Evolutionary conservation across 1,140 invertebrate species (phyloP).

Genomic region (Zaprionus vittiger): DNA sequence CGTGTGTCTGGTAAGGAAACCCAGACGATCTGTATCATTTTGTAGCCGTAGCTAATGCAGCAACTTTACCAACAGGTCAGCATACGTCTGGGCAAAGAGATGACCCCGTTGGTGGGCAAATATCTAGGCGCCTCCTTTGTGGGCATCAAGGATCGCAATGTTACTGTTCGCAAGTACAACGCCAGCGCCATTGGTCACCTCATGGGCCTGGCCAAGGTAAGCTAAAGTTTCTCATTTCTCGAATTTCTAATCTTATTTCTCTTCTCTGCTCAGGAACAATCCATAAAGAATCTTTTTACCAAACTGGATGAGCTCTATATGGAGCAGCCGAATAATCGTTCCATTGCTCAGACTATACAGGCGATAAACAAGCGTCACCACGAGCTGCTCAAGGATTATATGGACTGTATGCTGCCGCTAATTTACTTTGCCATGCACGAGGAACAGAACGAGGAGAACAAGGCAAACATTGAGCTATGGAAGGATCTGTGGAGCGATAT

Average conservation of each 20-base stretch:
- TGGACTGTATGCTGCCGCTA: slow-evolving; percentile 91
- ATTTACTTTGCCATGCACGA: slow-evolving; percentile 95
- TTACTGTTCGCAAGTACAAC: slow-evolving; percentile 92
- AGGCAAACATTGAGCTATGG: slow-evolving; percentile 90
- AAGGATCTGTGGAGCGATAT: slow-evolving; percentile 95
- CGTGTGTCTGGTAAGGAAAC: slow-evolving; percentile 88
- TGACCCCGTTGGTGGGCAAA: slow-evolving; percentile 89
- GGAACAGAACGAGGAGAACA: slow-evolving; percentile 88
- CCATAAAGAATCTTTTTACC: slow-evolving; percentile 93
- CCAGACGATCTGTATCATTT: neutral
- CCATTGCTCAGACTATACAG: slow-evolving; percentile 92
- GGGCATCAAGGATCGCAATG: slow-evolving; percentile 93
- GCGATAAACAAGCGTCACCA: slow-evolving; percentile 93
- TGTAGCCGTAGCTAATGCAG: neutral
- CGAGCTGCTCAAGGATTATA: slow-evolving; percentile 92
- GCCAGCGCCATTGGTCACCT: slow-evolving; percentile 93
- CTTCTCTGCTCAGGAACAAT: slow-evolving; percentile 86
- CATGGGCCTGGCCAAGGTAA: slow-evolving; percentile 91
- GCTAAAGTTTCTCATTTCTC: neutral
- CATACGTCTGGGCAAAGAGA: slow-evolving; percentile 85
- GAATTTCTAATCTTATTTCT: neutral
- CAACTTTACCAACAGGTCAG: slow-evolving; percentile 61
- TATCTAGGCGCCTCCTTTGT: slow-evolving; percentile 90
- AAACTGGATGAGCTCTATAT: slow-evolving; percentile 92
- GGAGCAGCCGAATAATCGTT: slow-evolving; percentile 89